Percentiles rank a stretch among this genome's conserved stretches.
These are phyloP conservation scores for Strix uralensis DNA, from an alignment of 2,113 vertebrate genomes.

Conservation along the genomic window DNA sequence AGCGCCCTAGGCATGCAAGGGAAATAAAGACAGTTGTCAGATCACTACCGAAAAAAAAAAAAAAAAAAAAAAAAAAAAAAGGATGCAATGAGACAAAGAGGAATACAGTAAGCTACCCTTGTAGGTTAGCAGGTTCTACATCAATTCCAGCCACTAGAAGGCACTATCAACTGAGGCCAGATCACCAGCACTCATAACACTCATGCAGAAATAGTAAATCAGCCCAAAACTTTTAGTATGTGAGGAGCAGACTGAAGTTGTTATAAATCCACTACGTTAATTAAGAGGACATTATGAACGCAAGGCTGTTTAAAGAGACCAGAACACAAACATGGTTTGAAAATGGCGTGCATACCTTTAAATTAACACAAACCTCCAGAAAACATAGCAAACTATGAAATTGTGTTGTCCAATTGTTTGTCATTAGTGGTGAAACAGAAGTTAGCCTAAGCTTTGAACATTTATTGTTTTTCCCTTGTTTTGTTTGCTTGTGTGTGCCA, in stretches of 20 bases:
- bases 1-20: slow-evolving; percentile 75
- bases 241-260: not conserved
- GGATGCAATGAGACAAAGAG: not conserved
- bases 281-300: not conserved
- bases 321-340: not conserved
- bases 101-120: not conserved
- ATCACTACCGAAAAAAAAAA: not conserved
- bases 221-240: not conserved
- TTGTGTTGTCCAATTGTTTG: not conserved
- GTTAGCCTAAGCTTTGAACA: not conserved
- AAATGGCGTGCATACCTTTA: not conserved
- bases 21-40: not conserved
- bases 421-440: not conserved
- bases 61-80: not conserved
- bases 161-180: not conserved
- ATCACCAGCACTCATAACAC: accelerated
- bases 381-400: not conserved
- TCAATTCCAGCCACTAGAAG: not conserved
- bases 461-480: not conserved
- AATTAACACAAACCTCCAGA: not conserved
- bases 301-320: not conserved
- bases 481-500: not conserved
- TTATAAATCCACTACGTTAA: not conserved
- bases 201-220: not conserved
- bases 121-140: not conserved